phyloP scores from a whole-genome alignment of 2,888 invertebrate species.

The Tetranychus piercei region DNA sequence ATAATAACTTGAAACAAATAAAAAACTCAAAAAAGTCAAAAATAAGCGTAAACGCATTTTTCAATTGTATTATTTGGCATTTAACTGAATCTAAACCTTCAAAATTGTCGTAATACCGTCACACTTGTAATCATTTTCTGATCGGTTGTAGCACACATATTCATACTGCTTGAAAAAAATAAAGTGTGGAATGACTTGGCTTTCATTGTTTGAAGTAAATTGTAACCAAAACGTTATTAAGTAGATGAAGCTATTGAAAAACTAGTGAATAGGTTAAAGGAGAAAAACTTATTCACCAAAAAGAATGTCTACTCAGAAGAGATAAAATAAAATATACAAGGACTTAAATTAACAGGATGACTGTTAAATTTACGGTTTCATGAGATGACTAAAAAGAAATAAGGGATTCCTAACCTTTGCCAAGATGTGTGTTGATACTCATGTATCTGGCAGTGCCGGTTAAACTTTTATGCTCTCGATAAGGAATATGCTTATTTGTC shows the following conservation, averaged over 20 bases:
- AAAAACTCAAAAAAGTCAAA: too few relatives aligned
- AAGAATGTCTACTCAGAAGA: neutral
- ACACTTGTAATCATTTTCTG: neutral
- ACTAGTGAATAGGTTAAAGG: too few relatives aligned
- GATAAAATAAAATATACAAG: neutral
- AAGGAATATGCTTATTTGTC: conserved; percentile 27
- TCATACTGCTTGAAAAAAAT: neutral
- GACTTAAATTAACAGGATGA: too few relatives aligned
- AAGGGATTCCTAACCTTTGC: conserved; percentile 1
- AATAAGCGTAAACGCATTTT: too few relatives aligned
- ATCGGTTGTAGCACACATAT: neutral
- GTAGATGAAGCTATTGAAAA: too few relatives aligned
- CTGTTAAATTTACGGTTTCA: neutral
- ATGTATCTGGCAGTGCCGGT: conserved; percentile 30
- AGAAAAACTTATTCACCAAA: neutral
- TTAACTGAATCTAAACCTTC: too few relatives aligned
- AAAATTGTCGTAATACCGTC: neutral
- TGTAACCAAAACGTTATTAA: too few relatives aligned
- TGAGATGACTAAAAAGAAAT: neutral
- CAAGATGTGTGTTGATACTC: conserved; percentile 28
- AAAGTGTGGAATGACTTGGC: neutral
- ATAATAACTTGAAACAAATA: too few relatives aligned
- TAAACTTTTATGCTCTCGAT: conserved; percentile 29
- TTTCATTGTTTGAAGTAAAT: too few relatives aligned
- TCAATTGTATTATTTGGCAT: too few relatives aligned